Evolutionary conservation across 1,140 invertebrate genomes (phyloP), one percentile per base, ranked within the genome.

Genomic region (Cydia fagiglandana): DNA sequence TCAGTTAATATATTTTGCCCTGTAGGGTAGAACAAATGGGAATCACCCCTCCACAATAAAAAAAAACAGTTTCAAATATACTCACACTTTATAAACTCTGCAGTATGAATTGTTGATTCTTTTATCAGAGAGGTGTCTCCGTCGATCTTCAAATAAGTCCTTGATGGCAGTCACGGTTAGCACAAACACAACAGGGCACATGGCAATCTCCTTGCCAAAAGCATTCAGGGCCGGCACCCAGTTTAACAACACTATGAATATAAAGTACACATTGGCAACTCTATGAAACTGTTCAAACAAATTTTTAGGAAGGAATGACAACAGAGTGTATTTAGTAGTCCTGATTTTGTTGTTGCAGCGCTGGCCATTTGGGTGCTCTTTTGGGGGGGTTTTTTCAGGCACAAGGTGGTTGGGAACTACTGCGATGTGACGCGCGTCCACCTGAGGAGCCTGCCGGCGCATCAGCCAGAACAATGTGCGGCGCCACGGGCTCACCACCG

Each of bases 221-320:
- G 98, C 98, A 93, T 97, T 98, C 47, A 98, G 97, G 13, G 96
- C 95, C 6, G 98, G 98, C 83, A 99, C 96, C 97, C 97, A 99
- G 93, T 99, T 99, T 64, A 99, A 94, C 78, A 99, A 93, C 75
- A 99, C 97, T 83, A 99, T 99, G 87, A 98, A 97, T 85, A 99
- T 96, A 93, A 99, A 99, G 93, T 99, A 99, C 78, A 99, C 94
- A 94, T 99, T 99, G 53, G 99, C 99, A 86, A 99, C 97, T 38
- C 98, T 95, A 93, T 98, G 98, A 93, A 99, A 99, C 93, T 99
- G 99, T 93, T 99, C 99, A 88, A 99, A 95, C 28, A 99, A 92
- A 93, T 99, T 99, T 89, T 99, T 98, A 12, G 98, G 98, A 83
- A 99, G 93, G 93, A 99, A 99, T 84, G 97, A 98, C 45, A 99